phyloP scores from a whole-genome alignment of 92 coral and sea anemone species.

The Zoanthus sociatus region DNA sequence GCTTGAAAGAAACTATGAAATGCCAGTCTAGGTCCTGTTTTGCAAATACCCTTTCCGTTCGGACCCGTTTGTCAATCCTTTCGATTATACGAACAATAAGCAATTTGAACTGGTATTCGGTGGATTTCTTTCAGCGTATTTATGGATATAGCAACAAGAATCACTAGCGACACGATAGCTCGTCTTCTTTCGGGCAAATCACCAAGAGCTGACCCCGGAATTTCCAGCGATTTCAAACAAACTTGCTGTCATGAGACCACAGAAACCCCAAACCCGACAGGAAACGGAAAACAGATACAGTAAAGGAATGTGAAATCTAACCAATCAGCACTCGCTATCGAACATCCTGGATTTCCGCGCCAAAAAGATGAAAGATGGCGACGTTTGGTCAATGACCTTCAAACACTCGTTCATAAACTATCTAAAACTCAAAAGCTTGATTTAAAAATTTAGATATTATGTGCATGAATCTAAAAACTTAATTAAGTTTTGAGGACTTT shows the following conservation, averaged over 20 bases:
- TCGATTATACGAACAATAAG: conserved; percentile 7
- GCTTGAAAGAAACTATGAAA: not conserved
- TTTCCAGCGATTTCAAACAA: conserved; percentile 48
- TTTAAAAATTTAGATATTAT: no score
- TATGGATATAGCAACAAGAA: not conserved
- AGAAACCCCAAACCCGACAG: conserved; percentile 41
- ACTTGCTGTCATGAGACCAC: conserved; percentile 41
- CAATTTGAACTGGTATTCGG: not conserved
- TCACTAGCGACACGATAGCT: not conserved
- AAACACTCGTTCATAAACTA: not conserved
- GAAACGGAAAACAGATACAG: conserved; percentile 88
- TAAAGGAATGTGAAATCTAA: conserved; percentile 67
- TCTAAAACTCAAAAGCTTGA: conserved; percentile 1
- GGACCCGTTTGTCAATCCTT: not conserved
- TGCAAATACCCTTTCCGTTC: conserved; percentile 16
- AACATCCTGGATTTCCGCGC: conserved; percentile 79
- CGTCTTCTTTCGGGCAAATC: conserved; percentile 20
- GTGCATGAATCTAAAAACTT: no score
- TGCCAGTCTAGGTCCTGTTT: conserved; percentile 6
- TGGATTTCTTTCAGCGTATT: not conserved
- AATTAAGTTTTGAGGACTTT: no score
- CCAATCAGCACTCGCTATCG: conserved; percentile 67
- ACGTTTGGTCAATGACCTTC: conserved; percentile 16
- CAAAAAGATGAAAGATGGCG: conserved; percentile 64
- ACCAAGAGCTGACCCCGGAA: conserved; percentile 38